Evolutionary conservation across 1,140 invertebrate species (phyloP), one percentile per base, ranked within the genome.

Genomic region (Babylonia areolata): DNA sequence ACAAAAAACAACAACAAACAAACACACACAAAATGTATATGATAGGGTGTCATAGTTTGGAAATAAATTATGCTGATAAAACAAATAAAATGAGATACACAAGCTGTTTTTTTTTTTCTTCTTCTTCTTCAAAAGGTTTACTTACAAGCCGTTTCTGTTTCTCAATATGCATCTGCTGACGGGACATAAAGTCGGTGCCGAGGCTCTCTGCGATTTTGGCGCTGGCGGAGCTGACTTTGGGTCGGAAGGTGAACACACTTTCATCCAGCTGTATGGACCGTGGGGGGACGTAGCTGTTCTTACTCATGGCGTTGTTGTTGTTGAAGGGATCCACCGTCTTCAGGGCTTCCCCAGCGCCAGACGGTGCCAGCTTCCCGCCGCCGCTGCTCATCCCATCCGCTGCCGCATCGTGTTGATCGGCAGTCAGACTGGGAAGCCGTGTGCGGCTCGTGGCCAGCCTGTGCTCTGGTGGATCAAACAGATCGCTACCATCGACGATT

Each of bases 81-180:
- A n/a, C n/a, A n/a, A n/a, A n/a, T n/a, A n/a, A n/a, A n/a, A n/a
- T n/a, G n/a, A n/a, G n/a, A n/a, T n/a, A n/a, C n/a, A n/a, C n/a
- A n/a, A n/a, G n/a, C n/a, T n/a, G n/a, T n/a, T n/a, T n/a, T n/a
- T n/a, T 33, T n/a, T 28, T n/a, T 28, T n/a, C 69, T n/a, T 28
- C 9, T 71, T n/a, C 28, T n/a, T 28, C 28, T 28, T n/a, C 69
- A 71, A 6, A 71, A 6, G 28, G 9, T n/a, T 46, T 40, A 93
- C 93, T 93, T 89, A 93, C 93, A 88, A 90, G 83, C 88, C 90
- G 90, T 86, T 90, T 93, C 87, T 93, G 93, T 51, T 89, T 88
- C 75, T 93, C 92, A 51, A 93, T 86, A 89, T 93, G 93, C 87
- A 93, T 90, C 87, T 93, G 91, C 79, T 93, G 92, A 85, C 93